A percentile compares a stretch with the other conserved stretches of the same genome.
Conservation (phyloP, 2,113 vertebrate genomes). For the Theristicus caerulescens region DNA sequence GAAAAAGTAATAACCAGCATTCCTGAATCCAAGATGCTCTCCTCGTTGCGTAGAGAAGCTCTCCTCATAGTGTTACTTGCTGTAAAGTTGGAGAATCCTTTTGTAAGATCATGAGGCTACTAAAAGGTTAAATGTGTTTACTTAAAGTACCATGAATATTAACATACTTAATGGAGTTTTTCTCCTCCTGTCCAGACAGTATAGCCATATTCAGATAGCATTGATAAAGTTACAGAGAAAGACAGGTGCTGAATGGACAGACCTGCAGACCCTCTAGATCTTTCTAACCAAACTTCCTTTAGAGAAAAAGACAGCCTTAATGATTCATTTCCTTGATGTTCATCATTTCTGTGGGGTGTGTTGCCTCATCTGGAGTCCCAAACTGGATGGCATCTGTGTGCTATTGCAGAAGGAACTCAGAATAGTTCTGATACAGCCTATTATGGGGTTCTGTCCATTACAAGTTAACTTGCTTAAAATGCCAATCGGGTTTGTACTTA, state of each 20-base stretch:
- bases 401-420: not conserved
- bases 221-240: not conserved
- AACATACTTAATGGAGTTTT: not conserved
- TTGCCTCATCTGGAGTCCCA: not conserved
- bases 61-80: not conserved
- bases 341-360: not conserved
- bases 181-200: not conserved
- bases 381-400: not conserved
- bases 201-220: not conserved
- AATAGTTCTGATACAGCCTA: not conserved
- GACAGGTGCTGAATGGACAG: not conserved
- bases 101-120: not conserved
- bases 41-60: not conserved
- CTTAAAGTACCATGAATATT: not conserved
- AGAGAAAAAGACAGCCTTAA: not conserved
- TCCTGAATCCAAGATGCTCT: not conserved
- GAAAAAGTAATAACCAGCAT: not conserved
- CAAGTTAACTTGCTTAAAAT: not conserved
- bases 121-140: not conserved
- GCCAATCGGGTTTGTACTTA: not conserved
- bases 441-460: not conserved
- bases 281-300: not conserved
- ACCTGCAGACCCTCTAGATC: not conserved
- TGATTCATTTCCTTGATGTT: not conserved
- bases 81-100: not conserved